Percentiles rank a stretch among this genome's conserved stretches.
These are phyloP conservation scores for Macropus fuliginosus DNA, from an alignment of 2,797 vertebrate genomes.

Conservation along the genomic window DNA sequence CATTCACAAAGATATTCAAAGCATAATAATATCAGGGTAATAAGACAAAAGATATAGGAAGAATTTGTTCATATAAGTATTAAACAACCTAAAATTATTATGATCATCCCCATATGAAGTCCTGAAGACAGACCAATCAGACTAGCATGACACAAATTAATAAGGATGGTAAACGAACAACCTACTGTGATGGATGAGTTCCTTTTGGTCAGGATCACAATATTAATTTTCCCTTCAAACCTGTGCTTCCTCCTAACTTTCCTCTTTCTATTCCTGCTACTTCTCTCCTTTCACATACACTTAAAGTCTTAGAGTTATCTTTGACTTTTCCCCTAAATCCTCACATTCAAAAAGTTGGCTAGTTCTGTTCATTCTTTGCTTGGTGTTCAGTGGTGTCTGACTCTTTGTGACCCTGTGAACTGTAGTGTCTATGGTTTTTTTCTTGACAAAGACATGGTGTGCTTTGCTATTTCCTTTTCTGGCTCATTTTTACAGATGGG, in stretches of 20 bases:
- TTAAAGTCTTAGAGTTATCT: background rate
- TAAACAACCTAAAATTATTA: background rate
- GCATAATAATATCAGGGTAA: background rate
- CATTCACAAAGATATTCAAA: background rate
- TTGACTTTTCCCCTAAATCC: background rate
- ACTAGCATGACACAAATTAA: background rate
- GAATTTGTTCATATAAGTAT: background rate
- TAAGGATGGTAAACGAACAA: background rate
- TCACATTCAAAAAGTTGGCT: background rate
- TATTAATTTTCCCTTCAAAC: background rate
- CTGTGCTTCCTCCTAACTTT: background rate
- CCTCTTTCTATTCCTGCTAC: background rate
- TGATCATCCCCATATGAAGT: background rate
- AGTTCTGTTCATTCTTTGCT: background rate
- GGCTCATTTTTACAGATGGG: background rate
- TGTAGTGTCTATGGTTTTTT: background rate
- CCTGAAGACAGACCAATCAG: background rate
- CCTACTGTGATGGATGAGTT: background rate
- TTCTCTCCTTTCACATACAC: background rate
- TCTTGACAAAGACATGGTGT: background rate
- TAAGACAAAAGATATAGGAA: background rate
- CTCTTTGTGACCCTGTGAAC: background rate
- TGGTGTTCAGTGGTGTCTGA: background rate
- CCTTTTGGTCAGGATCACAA: background rate
- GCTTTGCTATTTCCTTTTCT: background rate